These are phyloP conservation scores for Chouioia cunea DNA, from an alignment of 2,888 invertebrate species.

Conservation along the genomic window DNA sequence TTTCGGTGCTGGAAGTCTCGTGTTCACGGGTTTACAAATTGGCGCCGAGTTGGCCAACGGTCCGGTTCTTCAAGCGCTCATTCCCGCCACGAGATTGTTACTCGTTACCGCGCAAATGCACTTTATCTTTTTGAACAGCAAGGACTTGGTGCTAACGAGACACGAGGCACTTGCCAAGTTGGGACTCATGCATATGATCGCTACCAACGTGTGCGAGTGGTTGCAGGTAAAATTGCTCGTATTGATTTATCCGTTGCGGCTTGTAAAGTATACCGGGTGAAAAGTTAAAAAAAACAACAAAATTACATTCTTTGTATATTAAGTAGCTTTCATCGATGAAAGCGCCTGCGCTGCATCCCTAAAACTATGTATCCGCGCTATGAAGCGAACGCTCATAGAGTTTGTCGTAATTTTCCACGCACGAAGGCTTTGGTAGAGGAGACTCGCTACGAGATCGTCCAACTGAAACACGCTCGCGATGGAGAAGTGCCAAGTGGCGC, in stretches of 20 bases:
- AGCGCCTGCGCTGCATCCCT: too few species aligned
- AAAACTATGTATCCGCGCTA: too few species aligned
- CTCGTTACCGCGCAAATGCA: slow-evolving; percentile 92
- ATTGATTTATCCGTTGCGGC: too few species aligned
- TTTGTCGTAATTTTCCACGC: background rate
- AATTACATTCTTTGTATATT: too few species aligned
- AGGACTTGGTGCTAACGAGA: slow-evolving; percentile 76
- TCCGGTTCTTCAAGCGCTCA: slow-evolving; percentile 75
- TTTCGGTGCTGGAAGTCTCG: slow-evolving; percentile 71
- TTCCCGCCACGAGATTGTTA: slow-evolving; percentile 84
- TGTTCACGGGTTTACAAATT: slow-evolving; percentile 79
- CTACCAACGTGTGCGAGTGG: slow-evolving; percentile 95
- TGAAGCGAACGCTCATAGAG: too few species aligned
- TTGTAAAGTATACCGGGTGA: too few species aligned
- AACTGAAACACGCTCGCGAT: slow-evolving; percentile 70
- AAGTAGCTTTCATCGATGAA: too few species aligned
- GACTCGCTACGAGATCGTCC: slow-evolving; percentile 88
- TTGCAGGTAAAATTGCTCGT: slow-evolving; percentile 75
- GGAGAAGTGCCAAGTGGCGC: slow-evolving; percentile 47
- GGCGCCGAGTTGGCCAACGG: slow-evolving; percentile 69
- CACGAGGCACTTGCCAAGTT: slow-evolving; percentile 84
- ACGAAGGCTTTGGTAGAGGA: slow-evolving; percentile 78
- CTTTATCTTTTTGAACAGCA: slow-evolving; percentile 92
- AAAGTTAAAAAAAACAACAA: too few species aligned
- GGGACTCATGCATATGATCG: slow-evolving; percentile 95